These are phyloP conservation scores for Sinocyclocheilus maitianheensis DNA, from an alignment of 2,113 vertebrate genomes.

Conservation along the genomic window DNA sequence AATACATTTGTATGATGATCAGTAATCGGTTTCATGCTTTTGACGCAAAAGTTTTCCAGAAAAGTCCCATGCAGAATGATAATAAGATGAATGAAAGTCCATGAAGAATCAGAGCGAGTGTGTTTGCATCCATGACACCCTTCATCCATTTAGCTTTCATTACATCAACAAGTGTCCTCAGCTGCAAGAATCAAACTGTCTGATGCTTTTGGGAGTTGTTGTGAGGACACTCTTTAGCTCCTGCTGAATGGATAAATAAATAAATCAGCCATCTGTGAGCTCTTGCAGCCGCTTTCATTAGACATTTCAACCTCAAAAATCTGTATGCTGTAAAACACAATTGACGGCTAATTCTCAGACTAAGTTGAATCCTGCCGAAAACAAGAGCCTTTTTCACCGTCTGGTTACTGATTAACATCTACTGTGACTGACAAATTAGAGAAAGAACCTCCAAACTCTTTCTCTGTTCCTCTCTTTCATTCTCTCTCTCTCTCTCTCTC, in stretches of 20 bases:
- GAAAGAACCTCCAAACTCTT: neutral
- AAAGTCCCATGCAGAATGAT: neutral
- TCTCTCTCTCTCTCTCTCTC: neutral
- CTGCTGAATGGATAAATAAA: too few relatives aligned
- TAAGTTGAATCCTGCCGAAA: neutral
- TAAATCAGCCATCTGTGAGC: too few relatives aligned
- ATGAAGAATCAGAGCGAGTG: neutral
- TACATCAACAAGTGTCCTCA: too few relatives aligned
- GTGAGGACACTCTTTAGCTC: too few relatives aligned
- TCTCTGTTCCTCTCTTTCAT: neutral
- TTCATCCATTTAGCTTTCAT: too few relatives aligned
- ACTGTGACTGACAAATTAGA: slow-evolving; percentile 3
- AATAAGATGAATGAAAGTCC: neutral
- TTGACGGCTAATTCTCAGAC: neutral
- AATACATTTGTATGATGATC: neutral
- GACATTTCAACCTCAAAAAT: neutral
- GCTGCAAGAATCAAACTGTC: too few relatives aligned
- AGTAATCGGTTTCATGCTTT: neutral
- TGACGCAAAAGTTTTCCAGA: neutral
- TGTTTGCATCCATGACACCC: too few relatives aligned
- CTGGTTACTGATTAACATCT: neutral
- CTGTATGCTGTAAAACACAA: neutral
- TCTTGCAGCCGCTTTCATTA: too few relatives aligned
- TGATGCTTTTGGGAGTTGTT: too few relatives aligned
- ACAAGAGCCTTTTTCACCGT: neutral